Base-by-base conservation (phyloP, 30 jellyfish, hydroid and myxozoan species). In the Aurelia aurita region DNA sequence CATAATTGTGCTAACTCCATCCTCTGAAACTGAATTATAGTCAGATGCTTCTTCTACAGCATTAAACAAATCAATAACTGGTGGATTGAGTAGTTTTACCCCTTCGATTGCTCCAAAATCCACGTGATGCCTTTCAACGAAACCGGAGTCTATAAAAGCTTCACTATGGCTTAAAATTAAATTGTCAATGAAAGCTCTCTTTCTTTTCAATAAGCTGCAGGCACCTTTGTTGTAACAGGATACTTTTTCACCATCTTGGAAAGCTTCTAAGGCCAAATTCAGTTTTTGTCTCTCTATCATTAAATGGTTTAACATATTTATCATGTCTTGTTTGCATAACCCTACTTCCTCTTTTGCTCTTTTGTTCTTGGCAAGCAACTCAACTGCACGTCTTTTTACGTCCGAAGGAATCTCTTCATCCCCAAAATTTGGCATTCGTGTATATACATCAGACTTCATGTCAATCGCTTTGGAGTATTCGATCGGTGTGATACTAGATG, bases 341-440 rank as follows among this genome's bases (percentile, higher is more conserved):
- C 5, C 69, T 25, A 57, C 6, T 25, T 57, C 69, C 29, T 57
- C 69, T 25, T 57, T 57, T n/a, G 69, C 69, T 57, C 69, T 57
- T 25, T 57, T 57, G 69, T 57, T 57, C 29, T 20, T 25, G 12
- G 29, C 69, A 57, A n/a, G 29, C 29, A 57, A 25, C 82, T 70
- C 82, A 31, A 70, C 69, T 28, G 82, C 39, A 15, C 82, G 25
- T 27, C 82, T 70, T 27, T 70, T 70, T 15, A 70, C 82, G 6
- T 31, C 67, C 21, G 25, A 21, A 22, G 49, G 49, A 70, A 19
- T 27, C 29, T 70, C 67, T 28, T 70, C 82, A 43, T 28, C 70
- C 26, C 26, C 29, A 25, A 20, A n/a, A 57, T 57, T 57, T 57
- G 69, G 69, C 29, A 57, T 3, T n/a, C 29, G 29, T 57, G 26